Conservation (phyloP, 2,888 invertebrate genomes). For the Reticulitermes lucifugus region DNA sequence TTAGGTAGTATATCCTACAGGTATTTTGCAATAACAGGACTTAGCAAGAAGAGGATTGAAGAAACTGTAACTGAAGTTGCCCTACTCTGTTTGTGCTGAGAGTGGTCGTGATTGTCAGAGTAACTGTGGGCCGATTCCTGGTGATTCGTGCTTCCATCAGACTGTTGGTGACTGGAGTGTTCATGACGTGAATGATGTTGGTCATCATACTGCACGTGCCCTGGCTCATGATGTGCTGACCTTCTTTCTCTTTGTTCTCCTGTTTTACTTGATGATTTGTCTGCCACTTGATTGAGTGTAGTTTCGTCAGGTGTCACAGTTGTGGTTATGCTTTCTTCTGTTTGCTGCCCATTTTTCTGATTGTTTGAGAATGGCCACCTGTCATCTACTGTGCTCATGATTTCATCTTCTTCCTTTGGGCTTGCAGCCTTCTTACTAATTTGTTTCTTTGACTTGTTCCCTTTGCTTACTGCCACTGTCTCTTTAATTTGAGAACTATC, state of each 20-base stretch:
- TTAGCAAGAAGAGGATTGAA: not conserved
- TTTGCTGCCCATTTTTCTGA: not conserved
- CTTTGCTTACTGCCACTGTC: not conserved
- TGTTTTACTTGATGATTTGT: not conserved
- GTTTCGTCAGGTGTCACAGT: not conserved
- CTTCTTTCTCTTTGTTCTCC: slow-evolving; percentile 9
- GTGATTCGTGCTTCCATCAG: not conserved
- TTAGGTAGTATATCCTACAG: not conserved
- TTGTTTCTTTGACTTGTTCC: slow-evolving; percentile 23
- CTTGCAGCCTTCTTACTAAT: slow-evolving; percentile 15
- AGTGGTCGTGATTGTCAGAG: not conserved
- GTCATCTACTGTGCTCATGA: slow-evolving; percentile 32
- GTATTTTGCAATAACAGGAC: not conserved
- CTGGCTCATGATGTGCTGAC: slow-evolving; percentile 55
- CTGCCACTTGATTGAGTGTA: not conserved
- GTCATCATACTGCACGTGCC: slow-evolving; percentile 54
- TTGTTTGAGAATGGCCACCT: slow-evolving; percentile 23
- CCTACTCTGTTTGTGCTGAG: not conserved
- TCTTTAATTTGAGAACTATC: slow-evolving; percentile 48
- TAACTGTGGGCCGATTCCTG: not conserved
- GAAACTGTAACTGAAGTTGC: not conserved
- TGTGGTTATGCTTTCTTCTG: not conserved
- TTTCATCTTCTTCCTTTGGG: slow-evolving; percentile 9
- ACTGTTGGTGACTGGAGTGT: not conserved
- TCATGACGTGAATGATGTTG: slow-evolving; percentile 36